A percentile compares a stretch with the other conserved stretches of the same genome.
Evolutionary conservation across 2,888 invertebrate species (phyloP).

Genomic region (Eutolmus rufibarbis): DNA sequence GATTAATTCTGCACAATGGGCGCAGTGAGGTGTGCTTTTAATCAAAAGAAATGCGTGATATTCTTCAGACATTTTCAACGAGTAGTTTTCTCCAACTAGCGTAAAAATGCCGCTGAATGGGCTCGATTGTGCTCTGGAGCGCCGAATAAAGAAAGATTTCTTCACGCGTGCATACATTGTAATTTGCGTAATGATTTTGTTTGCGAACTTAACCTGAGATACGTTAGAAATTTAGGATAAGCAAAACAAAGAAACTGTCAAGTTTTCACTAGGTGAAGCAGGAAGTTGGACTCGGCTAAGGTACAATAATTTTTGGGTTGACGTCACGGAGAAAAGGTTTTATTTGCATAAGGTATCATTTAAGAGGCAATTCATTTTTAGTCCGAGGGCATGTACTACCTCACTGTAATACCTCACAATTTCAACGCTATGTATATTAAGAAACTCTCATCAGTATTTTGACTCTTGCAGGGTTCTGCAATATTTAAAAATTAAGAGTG

Average conservation of each 20-base stretch:
- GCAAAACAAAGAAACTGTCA: neutral
- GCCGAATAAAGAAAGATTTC: neutral
- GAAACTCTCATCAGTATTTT: too few relatives aligned
- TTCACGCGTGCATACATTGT: neutral
- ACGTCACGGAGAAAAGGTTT: neutral
- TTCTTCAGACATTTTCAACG: neutral
- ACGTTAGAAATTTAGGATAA: neutral
- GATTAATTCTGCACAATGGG: conserved; percentile 30
- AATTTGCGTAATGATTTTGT: neutral
- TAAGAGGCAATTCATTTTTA: neutral
- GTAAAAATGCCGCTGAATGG: neutral
- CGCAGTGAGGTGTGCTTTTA: neutral
- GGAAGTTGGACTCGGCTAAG: neutral
- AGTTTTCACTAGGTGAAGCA: neutral
- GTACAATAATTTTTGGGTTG: neutral
- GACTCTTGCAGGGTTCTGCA: too few relatives aligned
- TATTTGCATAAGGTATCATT: neutral
- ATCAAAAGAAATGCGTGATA: conserved; percentile 31
- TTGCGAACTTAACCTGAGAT: neutral
- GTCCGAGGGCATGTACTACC: neutral
- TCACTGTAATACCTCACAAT: too few relatives aligned
- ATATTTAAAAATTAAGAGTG: too few relatives aligned
- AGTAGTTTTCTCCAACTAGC: conserved; percentile 3
- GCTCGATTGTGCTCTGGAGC: neutral
- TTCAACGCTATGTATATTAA: neutral